phyloP scores from a whole-genome alignment of 2,888 invertebrate species.

The Drosophila subsilvestris region DNA sequence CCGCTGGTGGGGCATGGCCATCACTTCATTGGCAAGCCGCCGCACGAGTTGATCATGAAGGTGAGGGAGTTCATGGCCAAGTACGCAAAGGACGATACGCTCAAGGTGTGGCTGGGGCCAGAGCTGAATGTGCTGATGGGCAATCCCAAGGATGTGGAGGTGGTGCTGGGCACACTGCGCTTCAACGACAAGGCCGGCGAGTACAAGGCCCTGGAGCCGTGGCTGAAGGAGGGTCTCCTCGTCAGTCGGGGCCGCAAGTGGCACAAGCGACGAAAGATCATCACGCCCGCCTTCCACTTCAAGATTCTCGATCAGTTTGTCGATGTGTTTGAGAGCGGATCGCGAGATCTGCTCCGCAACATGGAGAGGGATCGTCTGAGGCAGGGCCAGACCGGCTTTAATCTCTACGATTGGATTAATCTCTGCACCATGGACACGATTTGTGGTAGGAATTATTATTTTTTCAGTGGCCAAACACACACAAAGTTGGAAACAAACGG shows the following conservation, averaged over 20 bases:
- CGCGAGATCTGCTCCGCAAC: constrained; percentile 86
- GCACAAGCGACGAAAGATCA: constrained; percentile 87
- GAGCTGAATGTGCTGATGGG: constrained; percentile 78
- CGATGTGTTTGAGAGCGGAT: constrained; percentile 88
- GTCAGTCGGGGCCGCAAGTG: constrained; percentile 84
- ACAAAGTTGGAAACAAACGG: background rate
- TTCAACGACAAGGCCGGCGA: constrained; percentile 85
- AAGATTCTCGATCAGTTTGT: constrained; percentile 90
- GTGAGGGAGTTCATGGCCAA: constrained; percentile 81
- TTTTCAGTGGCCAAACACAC: background rate
- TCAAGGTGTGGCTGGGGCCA: constrained; percentile 82
- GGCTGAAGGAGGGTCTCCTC: constrained; percentile 86
- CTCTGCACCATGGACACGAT: constrained; percentile 87
- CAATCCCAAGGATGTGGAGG: constrained; percentile 79
- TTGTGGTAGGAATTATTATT: constrained; percentile 85
- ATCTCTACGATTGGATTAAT: constrained; percentile 87
- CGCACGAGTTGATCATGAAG: constrained; percentile 79
- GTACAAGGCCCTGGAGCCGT: constrained; percentile 84
- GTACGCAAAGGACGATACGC: constrained; percentile 62
- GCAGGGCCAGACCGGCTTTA: constrained; percentile 85
- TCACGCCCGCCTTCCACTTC: constrained; percentile 93
- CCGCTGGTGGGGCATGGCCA: constrained; percentile 86
- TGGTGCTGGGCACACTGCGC: constrained; percentile 79
- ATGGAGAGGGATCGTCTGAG: constrained; percentile 85
- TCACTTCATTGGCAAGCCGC: constrained; percentile 84